Evolutionary conservation across 2,113 vertebrate genomes (phyloP), one percentile per base, ranked within the genome.

Genomic region (Nerophis ophidion): DNA sequence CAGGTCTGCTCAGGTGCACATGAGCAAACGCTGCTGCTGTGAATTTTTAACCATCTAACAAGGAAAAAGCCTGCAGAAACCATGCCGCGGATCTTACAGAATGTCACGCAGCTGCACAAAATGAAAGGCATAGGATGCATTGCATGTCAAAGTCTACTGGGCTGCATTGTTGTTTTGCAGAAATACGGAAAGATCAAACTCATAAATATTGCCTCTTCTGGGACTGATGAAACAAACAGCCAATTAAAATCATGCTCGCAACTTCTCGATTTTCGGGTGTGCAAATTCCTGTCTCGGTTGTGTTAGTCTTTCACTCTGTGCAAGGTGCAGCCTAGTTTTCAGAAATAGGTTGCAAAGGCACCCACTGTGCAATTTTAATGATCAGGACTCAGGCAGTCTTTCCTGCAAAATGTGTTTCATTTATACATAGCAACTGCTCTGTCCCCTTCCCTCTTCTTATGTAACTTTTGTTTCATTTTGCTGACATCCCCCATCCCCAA

Each of bases 171-270:
- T 81, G 69, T 66, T 77, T 68, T 63, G 34, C 78, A 72, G 77
- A 70, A 75, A 75, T 52, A 46, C 65, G 59, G 63, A 87, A 89
- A 89, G 77, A 89, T 87, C 88, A 89, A 77, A 81, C 84, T 86
- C 84, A 88, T 90, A 88, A 88, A 90, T 89, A 88, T 88, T 74
- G 81, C 72, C 83, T 87, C 74, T 80, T 72, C 67, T 57, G 80
- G 76, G 84, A 86, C 83, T 82, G 84, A 89, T 84, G 79, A 82
- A 88, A 83, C 82, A 89, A 89, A 89, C 82, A 86, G 84, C 82
- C 88, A 89, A 88, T 91, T 90, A 88, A 88, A 89, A 79, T 68
- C 68, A 56, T 75, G 53, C 64, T 66, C 63, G 65, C 62, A 55
- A 35, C 48, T 33, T 60, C 67, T 57, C 57, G 35, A 26, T 48